Percentiles rank a stretch among this genome's conserved stretches.
Evolutionary conservation across 2,888 invertebrate species (phyloP).

Genomic region (Pterostichus niger): DNA sequence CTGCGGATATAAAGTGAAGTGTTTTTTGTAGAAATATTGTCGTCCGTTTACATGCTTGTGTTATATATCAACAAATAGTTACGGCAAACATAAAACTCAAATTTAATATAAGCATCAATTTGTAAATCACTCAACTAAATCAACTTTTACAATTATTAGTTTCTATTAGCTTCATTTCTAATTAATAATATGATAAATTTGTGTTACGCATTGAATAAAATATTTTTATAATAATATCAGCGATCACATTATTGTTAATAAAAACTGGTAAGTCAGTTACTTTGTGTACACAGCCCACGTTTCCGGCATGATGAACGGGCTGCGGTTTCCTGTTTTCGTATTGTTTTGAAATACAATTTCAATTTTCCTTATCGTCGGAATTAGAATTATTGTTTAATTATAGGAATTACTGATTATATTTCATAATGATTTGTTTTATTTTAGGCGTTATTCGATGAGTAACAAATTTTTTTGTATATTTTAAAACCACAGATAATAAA

Average conservation of each 20-base stretch:
- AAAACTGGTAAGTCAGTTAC: not conserved
- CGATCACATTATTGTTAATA: not conserved
- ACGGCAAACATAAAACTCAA: not conserved
- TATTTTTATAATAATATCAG: no score
- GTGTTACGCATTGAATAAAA: no score
- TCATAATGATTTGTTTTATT: not conserved
- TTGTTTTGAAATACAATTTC: conserved; percentile 12
- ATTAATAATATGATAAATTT: no score
- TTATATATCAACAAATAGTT: not conserved
- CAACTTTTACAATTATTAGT: no score
- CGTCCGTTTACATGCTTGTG: not conserved
- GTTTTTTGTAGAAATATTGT: conserved; percentile 20
- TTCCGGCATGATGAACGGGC: conserved; percentile 34
- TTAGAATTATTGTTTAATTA: not conserved
- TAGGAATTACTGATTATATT: not conserved
- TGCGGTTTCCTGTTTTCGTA: conserved; percentile 14
- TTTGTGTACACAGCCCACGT: conserved; percentile 23
- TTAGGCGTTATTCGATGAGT: not conserved
- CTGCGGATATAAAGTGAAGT: not conserved
- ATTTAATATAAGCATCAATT: no score
- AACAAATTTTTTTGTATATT: conserved; percentile 9
- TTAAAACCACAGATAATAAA: conserved; percentile 39
- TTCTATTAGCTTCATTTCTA: no score
- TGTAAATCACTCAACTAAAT: no score
- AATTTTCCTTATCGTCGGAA: conserved; percentile 13